Evolutionary conservation across 2,797 vertebrate genomes (phyloP), one percentile per base, ranked within the genome.

Genomic region (Trachops cirrhosus): DNA sequence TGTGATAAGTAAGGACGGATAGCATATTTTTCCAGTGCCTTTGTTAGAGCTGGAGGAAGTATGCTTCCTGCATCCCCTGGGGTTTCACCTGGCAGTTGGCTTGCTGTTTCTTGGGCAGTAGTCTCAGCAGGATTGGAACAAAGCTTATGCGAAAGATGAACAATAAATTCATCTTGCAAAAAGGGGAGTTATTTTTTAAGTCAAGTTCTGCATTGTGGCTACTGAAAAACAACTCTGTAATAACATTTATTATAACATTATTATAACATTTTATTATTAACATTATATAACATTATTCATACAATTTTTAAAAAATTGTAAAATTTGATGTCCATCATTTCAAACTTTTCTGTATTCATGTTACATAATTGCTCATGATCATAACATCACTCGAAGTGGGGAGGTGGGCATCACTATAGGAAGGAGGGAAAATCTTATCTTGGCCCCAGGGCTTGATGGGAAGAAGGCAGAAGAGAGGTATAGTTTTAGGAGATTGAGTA

Each of bases 171-270:
- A 29, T 99, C 98, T 21, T 98, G 98, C 97, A 99, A 96, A 99
- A 99, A 96, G 98, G 98, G 32, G 99, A 99, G 97, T 99, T 99
- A 97, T 98, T 98, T 98, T 98, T 99, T 97, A 99, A 96, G 96
- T 98, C 98, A 77, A 98, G 98, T 97, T 99, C 98, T 98, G 99
- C 98, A 90, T 95, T 98, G 98, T 98, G 98, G 89, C 98, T 98
- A 97, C 98, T 98, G 96, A 98, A 97, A 96, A 97, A 98, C 97
- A 97, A 97, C 97, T 98, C 99, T 99, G 98, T 88, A 98, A 99
- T 67, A 98, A 98, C 94, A 98, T 96, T 96, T n/a, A n/a, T n/a
- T n/a, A n/a, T n/a, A n/a, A n/a, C n/a, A n/a, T n/a, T n/a, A n/a
- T n/a, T n/a, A n/a, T n/a, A n/a, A n/a, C n/a, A n/a, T n/a, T n/a